phyloP scores from a whole-genome alignment of 2,113 vertebrate genomes.

The Xiphorhynchus elegans region DNA sequence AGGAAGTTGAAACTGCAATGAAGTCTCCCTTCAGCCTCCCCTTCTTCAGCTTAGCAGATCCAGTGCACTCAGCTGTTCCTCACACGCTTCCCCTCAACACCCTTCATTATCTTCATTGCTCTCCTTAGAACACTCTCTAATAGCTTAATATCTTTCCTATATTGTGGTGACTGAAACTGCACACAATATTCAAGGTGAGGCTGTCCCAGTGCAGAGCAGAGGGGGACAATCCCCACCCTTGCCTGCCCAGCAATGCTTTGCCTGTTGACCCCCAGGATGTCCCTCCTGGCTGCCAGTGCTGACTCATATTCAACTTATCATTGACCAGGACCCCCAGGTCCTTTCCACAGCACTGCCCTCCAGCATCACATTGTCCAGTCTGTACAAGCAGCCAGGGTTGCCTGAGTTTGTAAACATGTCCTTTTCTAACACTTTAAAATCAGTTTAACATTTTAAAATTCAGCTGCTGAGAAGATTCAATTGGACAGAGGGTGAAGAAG shows the following conservation, averaged over 20 bases:
- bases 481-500: neutral
- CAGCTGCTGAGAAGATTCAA: neutral
- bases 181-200: neutral
- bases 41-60: neutral
- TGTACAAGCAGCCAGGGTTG: neutral
- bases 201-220: neutral
- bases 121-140: neutral
- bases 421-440: neutral
- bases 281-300: neutral
- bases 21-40: neutral
- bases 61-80: neutral
- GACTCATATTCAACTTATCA: neutral
- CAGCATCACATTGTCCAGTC: neutral
- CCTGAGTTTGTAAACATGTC: neutral
- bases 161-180: neutral
- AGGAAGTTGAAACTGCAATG: neutral
- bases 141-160: neutral
- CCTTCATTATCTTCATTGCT: neutral
- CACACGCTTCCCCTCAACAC: neutral
- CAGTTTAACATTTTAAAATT: slow-evolving; percentile 3
- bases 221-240: neutral
- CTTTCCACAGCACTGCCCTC: neutral
- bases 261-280: neutral
- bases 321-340: neutral
- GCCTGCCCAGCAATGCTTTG: neutral